A percentile compares a stretch with the other conserved stretches of the same genome.
Evolutionary conservation across 2,113 vertebrate genomes (phyloP).

Genomic region (Sorex araneus): DNA sequence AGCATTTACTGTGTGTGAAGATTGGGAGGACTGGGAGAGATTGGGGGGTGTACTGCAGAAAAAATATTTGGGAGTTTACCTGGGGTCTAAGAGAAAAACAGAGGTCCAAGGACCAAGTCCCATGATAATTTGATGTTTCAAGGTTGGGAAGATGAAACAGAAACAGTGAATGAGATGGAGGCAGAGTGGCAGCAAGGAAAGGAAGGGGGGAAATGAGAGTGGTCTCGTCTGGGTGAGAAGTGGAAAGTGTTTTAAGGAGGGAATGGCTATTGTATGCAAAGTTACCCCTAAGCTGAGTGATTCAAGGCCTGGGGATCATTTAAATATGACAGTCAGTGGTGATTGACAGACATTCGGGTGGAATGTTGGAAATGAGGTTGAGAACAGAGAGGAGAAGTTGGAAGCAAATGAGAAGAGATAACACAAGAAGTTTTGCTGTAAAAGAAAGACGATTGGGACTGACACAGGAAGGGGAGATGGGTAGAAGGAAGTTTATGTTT

Average conservation of each 20-base stretch:
- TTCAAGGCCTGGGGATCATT: background rate
- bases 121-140: background rate
- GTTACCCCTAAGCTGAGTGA: background rate
- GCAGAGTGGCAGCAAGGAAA: background rate
- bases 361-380: background rate
- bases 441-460: background rate
- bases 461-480: background rate
- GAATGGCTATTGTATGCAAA: background rate
- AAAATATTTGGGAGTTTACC: background rate
- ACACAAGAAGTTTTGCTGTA: background rate
- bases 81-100: background rate
- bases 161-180: background rate
- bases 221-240: background rate
- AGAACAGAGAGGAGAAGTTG: background rate
- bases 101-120: background rate
- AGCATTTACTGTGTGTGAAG: background rate
- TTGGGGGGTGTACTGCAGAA: background rate
- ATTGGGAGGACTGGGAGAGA: background rate
- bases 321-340: constrained; percentile 17
- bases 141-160: constrained; percentile 8
- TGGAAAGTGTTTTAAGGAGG: background rate
- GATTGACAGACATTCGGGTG: background rate
- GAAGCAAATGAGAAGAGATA: background rate
- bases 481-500: background rate
- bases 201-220: background rate